phyloP scores from a whole-genome alignment of 2,113 vertebrate species.

The Tor tambroides region DNA sequence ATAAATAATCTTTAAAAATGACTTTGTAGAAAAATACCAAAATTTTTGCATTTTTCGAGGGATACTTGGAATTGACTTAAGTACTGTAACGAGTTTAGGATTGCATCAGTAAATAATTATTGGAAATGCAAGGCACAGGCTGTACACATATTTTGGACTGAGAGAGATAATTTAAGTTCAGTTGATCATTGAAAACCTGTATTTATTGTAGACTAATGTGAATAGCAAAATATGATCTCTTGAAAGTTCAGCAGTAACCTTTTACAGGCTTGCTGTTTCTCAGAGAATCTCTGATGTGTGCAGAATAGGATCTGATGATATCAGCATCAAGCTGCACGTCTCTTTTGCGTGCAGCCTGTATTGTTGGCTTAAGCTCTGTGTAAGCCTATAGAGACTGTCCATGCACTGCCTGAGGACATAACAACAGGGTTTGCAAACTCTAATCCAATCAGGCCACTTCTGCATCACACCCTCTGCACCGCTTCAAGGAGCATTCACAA shows the following conservation, averaged over 20 bases:
- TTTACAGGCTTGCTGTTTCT: not conserved
- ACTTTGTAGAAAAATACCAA: too few relatives aligned
- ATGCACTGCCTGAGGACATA: slow-evolving; percentile 36
- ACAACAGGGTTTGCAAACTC: slow-evolving; percentile 54
- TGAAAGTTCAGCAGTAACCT: slow-evolving; percentile 14
- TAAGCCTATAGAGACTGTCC: slow-evolving; percentile 32
- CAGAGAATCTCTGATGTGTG: not conserved
- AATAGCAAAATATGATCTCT: slow-evolving; percentile 55
- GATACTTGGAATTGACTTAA: too few relatives aligned
- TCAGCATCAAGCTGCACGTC: not conserved
- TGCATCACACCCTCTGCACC: slow-evolving; percentile 25
- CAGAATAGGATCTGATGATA: slow-evolving; percentile 22
- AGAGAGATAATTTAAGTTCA: not conserved
- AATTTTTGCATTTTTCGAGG: too few relatives aligned
- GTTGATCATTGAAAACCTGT: not conserved
- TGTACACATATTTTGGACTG: not conserved
- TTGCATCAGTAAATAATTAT: not conserved
- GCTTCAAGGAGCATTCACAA: slow-evolving; percentile 38
- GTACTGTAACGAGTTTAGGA: not conserved
- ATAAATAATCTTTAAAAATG: too few relatives aligned
- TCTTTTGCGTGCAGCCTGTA: slow-evolving; percentile 18
- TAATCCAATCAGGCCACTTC: slow-evolving; percentile 75
- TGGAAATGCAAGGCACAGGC: not conserved
- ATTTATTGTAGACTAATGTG: not conserved
- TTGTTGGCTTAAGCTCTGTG: slow-evolving; percentile 44